Evolutionary conservation across 2,888 invertebrate species (phyloP), one percentile per base, ranked within the genome.

Genomic region (Coenonympha glycerion): DNA sequence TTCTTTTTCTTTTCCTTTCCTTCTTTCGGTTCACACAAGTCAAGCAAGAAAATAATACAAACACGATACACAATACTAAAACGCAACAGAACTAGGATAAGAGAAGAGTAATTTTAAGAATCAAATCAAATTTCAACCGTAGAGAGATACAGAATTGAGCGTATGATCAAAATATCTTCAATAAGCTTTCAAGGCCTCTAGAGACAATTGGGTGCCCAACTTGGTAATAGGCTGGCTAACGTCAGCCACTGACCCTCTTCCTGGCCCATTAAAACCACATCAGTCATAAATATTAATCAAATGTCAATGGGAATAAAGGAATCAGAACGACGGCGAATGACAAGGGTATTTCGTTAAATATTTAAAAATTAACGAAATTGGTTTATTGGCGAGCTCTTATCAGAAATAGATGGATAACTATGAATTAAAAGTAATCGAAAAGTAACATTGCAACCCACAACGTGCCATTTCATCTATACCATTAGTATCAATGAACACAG

Each of bases 161-260:
- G 30, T 45, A 36, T 48, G 47, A 49, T 46, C 49, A 51, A 53
- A 56, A 49, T 39, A 51, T 54, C 45, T 52, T 52, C 57, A 60
- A 61, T 52, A 57, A 57, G 49, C 34, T 56, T 55, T 54, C 68
- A 65, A 64, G 61, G 62, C 49, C 61, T 56, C 56, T 41, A 53
- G 57, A 60, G 60, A 59, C 56, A 49, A 53, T 46, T 55, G 58
- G 58, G 53, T 54, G 53, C 40, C 34, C 45, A 49, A 57, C 58
- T 51, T 60, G 57, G 59, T 61, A 60, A 61, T 62, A 62, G 55
- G 52, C 48, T 19, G 41, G 39, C 68, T 70, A 68, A 71, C 71
- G 71, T 77, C 69, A 62, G 54, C 55, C 55, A 67, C 64, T 74
- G 72, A 73, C 71, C 67, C 69, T 68, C 63, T 63, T 66, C 59